Percentiles rank a stretch among this genome's conserved stretches.
Conservation (phyloP, 2,888 invertebrate species). For the Phrixothrix hirtus region DNA sequence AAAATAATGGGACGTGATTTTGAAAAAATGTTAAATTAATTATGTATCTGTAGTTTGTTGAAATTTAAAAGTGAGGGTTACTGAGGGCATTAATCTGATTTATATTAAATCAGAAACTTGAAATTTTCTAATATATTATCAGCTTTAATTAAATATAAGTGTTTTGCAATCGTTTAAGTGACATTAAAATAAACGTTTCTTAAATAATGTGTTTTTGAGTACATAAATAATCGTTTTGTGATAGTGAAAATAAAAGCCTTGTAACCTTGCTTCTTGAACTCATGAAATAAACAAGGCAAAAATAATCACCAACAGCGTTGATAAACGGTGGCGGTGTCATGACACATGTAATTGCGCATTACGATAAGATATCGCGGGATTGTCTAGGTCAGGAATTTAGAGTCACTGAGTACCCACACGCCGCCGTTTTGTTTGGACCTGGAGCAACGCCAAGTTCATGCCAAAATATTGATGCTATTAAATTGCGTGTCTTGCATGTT, state of each 20-base stretch:
- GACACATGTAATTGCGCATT: slow-evolving; percentile 53
- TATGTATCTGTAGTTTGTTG: too few species aligned
- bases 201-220: not conserved
- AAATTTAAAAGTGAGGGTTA: too few species aligned
- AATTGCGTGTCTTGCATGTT: slow-evolving; percentile 29
- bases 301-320: slow-evolving; percentile 13
- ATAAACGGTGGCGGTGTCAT: slow-evolving; percentile 43
- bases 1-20: not conserved
- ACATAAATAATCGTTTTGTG: not conserved
- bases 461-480: slow-evolving; percentile 36
- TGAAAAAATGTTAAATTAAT: not conserved
- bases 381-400: slow-evolving; percentile 22
- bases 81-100: too few species aligned
- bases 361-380: slow-evolving; percentile 45
- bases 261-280: not conserved
- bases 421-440: slow-evolving; percentile 30
- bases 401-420: slow-evolving; percentile 30
- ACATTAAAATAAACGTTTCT: too few species aligned
- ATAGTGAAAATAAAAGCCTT: not conserved
- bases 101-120: too few species aligned
- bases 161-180: too few species aligned
- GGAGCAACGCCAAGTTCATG: slow-evolving; percentile 38
- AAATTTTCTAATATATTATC: too few species aligned
- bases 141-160: slow-evolving; percentile 1
- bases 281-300: slow-evolving; percentile 16